Conservation (phyloP, 2,888 invertebrate genomes). For the Eueremaeus valkanovi region DNA sequence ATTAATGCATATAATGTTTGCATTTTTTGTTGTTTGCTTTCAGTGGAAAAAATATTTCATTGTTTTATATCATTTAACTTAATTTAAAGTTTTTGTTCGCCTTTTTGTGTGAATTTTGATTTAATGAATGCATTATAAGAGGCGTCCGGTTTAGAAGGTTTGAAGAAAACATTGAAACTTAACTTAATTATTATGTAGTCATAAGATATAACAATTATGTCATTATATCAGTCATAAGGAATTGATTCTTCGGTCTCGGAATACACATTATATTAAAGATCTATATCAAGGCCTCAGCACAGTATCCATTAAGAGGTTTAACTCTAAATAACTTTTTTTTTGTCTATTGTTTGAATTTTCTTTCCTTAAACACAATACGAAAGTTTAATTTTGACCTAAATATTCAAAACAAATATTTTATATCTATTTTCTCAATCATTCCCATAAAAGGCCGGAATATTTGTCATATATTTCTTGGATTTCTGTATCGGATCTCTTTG, state of each 20-base stretch:
- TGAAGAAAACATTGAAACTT: background rate
- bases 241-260: background rate
- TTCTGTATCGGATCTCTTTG: slow-evolving; percentile 76
- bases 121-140: background rate
- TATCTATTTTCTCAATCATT: background rate
- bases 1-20: no score
- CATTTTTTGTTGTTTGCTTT: no score
- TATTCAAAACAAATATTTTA: background rate
- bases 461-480: slow-evolving; percentile 76
- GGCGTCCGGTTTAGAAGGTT: background rate
- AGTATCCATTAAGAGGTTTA: background rate
- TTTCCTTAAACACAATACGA: background rate
- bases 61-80: no score
- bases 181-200: background rate
- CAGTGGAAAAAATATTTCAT: no score
- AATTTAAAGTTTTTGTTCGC: no score
- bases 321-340: background rate
- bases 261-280: background rate
- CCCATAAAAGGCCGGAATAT: slow-evolving; percentile 11
- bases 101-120: no score
- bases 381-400: background rate
- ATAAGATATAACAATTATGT: no score
- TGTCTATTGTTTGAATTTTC: background rate
- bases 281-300: background rate
- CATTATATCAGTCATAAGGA: no score